A percentile compares a stretch with the other conserved stretches of the same genome.
These are phyloP conservation scores for Leptoteleia sp. DNA, from an alignment of 1,140 invertebrate species.

Conservation along the genomic window DNA sequence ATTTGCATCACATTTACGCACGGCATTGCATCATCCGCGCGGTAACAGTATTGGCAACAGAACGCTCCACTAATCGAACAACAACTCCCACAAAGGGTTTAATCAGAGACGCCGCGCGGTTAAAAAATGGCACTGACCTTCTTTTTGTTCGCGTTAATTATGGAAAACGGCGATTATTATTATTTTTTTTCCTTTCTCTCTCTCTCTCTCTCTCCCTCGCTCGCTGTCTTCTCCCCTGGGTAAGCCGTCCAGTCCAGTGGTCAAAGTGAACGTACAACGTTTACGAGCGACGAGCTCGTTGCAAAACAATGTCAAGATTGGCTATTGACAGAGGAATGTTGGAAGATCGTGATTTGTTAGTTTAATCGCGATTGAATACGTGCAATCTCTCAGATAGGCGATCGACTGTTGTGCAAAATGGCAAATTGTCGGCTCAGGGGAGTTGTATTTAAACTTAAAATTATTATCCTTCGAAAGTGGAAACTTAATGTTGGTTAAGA, in stretches of 20 bases:
- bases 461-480: too few species aligned
- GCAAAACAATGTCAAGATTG: constrained; percentile 56
- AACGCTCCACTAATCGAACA: constrained; percentile 36
- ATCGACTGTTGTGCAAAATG: too few species aligned
- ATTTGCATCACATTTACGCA: constrained; percentile 37
- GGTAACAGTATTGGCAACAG: constrained; percentile 15
- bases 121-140: constrained; percentile 57
- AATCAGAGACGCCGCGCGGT: constrained; percentile 22
- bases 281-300: constrained; percentile 25
- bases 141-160: constrained; percentile 55
- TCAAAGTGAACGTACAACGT: constrained; percentile 51
- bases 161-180: constrained; percentile 33
- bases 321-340: constrained; percentile 33
- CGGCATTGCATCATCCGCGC: constrained; percentile 36
- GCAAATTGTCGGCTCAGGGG: too few species aligned
- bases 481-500: too few species aligned
- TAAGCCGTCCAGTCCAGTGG: constrained; percentile 25
- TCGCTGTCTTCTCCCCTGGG: constrained; percentile 9
- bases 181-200: too few species aligned
- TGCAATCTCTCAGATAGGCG: too few species aligned
- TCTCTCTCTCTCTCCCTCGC: too few species aligned
- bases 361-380: too few species aligned
- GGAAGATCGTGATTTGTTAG: constrained; percentile 6
- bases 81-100: constrained; percentile 53
- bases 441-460: too few species aligned